Evolutionary conservation across 2,113 vertebrate genomes (phyloP), one percentile per base, ranked within the genome.

Genomic region (Glaucidium brasilianum): DNA sequence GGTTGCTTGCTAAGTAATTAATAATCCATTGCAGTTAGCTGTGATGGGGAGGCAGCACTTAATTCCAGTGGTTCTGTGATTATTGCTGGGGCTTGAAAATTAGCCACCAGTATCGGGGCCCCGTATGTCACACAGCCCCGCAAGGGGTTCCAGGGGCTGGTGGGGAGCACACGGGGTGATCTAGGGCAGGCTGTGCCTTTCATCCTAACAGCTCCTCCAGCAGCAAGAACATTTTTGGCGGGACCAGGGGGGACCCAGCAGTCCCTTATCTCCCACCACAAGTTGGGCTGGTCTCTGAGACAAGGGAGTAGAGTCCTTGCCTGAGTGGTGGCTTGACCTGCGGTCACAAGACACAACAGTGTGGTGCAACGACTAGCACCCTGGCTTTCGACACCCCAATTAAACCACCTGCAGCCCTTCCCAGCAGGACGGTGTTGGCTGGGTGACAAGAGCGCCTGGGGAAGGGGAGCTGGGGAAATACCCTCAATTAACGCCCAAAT

Each of bases 291-390:
- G 39, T 69, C 49, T 22, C 35, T 27, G 32, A 2, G 14, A 85
- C 89, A 94, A 75, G 43, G 29, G 49, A 79, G 45, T 35, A 72
- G 41, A 71, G 25, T 49, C 25, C 20, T 67, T 63, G 43, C 26
- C 62, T 0, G 2, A 66, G 34, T 0, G 1, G 55, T 0, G 0
- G 22, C 55, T 58, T 3, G 6, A 91, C 50, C 47, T 26, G 47
- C 4, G 23, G 62, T 25, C 5, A 8, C 56, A 94, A 76, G 26
- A 88, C 47, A 63, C 58, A 79, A 75, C 4, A 4, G 22, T 0
- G 0, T 68, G 85, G 77, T 4, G 39, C n/a, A 97, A 96, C 50
- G 0, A 0, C 43, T 34, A 63, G 56, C 3, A 6, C 27, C 30
- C 39, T 10, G 41, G 64, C 81, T 97, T 96, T 97, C 73, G 9